phyloP scores from a whole-genome alignment of 1,140 invertebrate species.

The Drosophila pruinosa region DNA sequence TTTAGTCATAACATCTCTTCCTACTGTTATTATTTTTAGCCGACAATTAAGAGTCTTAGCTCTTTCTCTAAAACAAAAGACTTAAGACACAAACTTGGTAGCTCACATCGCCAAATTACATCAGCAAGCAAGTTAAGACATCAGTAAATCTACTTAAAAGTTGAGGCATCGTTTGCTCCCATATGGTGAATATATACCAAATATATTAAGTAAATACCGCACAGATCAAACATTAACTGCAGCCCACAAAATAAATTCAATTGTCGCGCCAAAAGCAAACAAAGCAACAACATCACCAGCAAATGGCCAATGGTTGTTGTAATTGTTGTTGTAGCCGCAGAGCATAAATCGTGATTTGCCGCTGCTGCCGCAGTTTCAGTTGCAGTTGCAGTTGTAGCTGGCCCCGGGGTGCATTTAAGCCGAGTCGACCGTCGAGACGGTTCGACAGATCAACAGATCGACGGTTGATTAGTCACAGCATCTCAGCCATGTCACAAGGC shows the following conservation, averaged over 20 bases:
- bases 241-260: constrained; percentile 33
- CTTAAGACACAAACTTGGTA: constrained; percentile 11
- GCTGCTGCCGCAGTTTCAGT: constrained; percentile 42
- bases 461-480: constrained; percentile 67
- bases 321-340: constrained; percentile 41
- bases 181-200: constrained; percentile 6
- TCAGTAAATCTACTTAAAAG: background rate
- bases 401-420: constrained; percentile 24
- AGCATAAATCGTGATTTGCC: constrained; percentile 50
- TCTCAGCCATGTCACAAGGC: constrained; percentile 31
- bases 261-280: constrained; percentile 26
- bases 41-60: background rate
- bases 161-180: background rate
- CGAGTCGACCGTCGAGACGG: background rate
- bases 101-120: background rate
- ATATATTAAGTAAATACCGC: constrained; percentile 23
- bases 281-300: constrained; percentile 33
- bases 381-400: constrained; percentile 32
- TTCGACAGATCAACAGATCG: constrained; percentile 28
- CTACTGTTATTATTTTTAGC: background rate
- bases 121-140: constrained; percentile 9
- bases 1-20: background rate
- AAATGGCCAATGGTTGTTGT: constrained; percentile 35
- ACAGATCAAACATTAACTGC: constrained; percentile 25
- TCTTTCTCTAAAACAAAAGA: background rate